Base-by-base conservation (phyloP, 1,140 invertebrate species). In the Megalopta genalis region DNA sequence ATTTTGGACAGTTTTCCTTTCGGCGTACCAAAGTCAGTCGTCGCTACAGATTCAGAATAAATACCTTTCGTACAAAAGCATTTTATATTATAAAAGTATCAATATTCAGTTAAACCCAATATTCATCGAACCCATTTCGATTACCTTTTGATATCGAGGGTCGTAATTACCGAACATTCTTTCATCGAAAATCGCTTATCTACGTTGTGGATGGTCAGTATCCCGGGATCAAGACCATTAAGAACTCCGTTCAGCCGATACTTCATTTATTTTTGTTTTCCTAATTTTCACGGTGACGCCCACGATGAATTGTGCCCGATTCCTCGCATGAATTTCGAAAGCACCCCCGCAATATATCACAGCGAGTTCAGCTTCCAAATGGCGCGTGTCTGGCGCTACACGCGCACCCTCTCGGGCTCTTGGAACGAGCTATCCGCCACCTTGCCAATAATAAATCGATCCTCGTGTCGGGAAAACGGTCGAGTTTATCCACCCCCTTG, bases 381-480 rank as follows among this genome's bases (percentile, higher is more conserved):
- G 89, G 88, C 88, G 86, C 84, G 87, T 91, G 89, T 86, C 84
- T 84, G 87, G 83, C 72, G 79, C 76, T 80, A 70, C 82, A 80
- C 83, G 80, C 64, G 79, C 71, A 77, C 74, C 80, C 77, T 83
- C 70, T 72, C 81, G 82, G 86, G 86, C 81, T 57, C 82, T 69
- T 78, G 67, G 77, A 86, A 85, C 82, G 83, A 69, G 76, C 72
- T 83, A 77, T 81, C 77, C 79, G 87, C 86, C 88, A 90, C 88
- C 90, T 88, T 88, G 83, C 78, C 62, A 85, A 86, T 89, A 89
- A 90, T 90, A 90, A 90, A 91, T 91, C 81, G 89, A 90, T 87
- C 78, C 79, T 84, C 70, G 85, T 87, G 85, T 82, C 78, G 57
- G 76, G 65, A 78, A 87, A 86, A 77, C 69, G 65, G 57, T 52